Base-by-base conservation (phyloP, 2,113 vertebrate genomes). In the Heterotilapia buettikoferi region DNA sequence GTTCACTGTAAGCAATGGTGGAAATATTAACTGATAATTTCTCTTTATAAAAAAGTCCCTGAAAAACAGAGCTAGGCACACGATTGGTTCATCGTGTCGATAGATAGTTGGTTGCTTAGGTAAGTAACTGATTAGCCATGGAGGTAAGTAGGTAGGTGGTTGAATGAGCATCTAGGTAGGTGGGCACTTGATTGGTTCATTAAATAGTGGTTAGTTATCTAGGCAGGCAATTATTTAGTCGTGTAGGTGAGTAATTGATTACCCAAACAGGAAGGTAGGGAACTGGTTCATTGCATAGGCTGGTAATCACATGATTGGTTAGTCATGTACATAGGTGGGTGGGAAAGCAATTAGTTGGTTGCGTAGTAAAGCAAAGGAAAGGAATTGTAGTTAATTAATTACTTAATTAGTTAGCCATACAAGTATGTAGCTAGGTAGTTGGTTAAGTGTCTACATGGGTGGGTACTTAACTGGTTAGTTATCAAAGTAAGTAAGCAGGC, bases 381-480 rank as follows among this genome's bases (percentile, higher is more conserved):
- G 19, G 33, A 66, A 38, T 13, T 66, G 61, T 0, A 38, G 3
- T 38, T 66, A 38, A 66, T 66, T n/a, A 38, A 66, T 66, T 66
- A 66, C 61, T 5, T 66, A 66, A 21, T 71, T 71, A 40, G 33
- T 71, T 71, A 71, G 6, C 59, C 59, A 33, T 63, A 0, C 0
- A 61, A 61, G 57, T 61, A 63, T 63, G 29, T 63, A 63, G 59
- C 59, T 63, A 19, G 29, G 59, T 19, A 63, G 16, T 36, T 63
- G 59, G 9, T 11, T 43, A 21, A 71, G 7, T 43, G 66, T 73
- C 0, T 45, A 45, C n/a, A 9, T 18, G 5, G 3, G 43, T 19
- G 40, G 14, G 24, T 19, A 76, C 14, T 45, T 19, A 29, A 47
- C 6, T 76, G 71, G 24, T 76, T 76, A 43, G 14, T 47, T 18